Evolutionary conservation across 35 echinoderm and acorn worm genomes (phyloP), one percentile per base, ranked within the genome.

Genomic region (Acanthaster planci): DNA sequence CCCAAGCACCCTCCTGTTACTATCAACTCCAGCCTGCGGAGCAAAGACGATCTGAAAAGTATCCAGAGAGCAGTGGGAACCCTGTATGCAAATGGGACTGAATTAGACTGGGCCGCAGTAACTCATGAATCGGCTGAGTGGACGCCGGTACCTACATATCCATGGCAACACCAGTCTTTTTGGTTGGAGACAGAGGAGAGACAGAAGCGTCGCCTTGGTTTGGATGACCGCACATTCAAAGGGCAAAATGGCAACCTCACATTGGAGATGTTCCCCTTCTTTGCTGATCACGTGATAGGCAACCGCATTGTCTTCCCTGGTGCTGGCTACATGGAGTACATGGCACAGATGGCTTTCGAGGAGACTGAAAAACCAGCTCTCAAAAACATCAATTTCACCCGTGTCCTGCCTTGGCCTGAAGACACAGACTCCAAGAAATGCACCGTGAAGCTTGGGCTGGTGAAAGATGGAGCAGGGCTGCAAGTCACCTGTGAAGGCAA

Each of bases 161-260:
- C 91, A 60, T 97, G 90, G 90, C 86, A 97, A 60, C 90, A 86
- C 36, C 79, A 86, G 44, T 40, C 83, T 52, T 89, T 86, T 60
- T 86, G 86, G 90, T 78, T 83, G 27, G 93, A 97, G 56, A 85
- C 90, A 31, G 93, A 97, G 59, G 84, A 97, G 21, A 60, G 90
- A 53, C 76, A 82, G 23, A 97, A 97, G 39, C 79, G 93, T 79
- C 84, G 93, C 37, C 86, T 97, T 59, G 93, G 93, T 18, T 80
- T 91, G 8, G 93, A 97, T 60, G 93, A 97, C 56, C 51, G 90
- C 15, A 97, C 93, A 2, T 97, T 81, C 86, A 92, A 89, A 67
- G 93, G 93, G 47, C 90, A 97, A 54, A 92, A 86, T 79, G 93
- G 93, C 2, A 80, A 86, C 23, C 37, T 97, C 7, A 76, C 88